Evolutionary conservation across 1,140 invertebrate species (phyloP).

Genomic region (Ceratosolen fusciceps): DNA sequence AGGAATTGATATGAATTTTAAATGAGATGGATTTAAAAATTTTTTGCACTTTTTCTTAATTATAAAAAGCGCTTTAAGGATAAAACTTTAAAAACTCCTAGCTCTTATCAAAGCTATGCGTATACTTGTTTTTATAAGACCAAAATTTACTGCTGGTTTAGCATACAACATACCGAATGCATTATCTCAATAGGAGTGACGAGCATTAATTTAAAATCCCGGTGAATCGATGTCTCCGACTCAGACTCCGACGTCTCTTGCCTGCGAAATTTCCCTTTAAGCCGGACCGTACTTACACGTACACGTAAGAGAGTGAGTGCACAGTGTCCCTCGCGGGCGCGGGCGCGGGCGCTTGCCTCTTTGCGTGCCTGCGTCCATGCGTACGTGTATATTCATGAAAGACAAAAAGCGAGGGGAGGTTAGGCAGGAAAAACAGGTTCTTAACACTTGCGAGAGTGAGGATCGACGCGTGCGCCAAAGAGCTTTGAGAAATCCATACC

Average conservation of each 20-base stretch:
- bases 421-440: slow-evolving; percentile 41
- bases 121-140: background rate
- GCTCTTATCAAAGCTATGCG: slow-evolving; percentile 4
- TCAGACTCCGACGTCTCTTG: too few relatives aligned
- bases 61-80: background rate
- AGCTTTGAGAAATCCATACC: slow-evolving; percentile 46
- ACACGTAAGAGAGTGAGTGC: background rate
- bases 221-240: background rate
- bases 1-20: background rate
- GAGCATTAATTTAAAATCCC: slow-evolving; percentile 28
- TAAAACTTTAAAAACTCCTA: slow-evolving; percentile 13
- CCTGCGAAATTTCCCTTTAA: slow-evolving; percentile 27
- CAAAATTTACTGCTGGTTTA: slow-evolving; percentile 35
- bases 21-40: background rate
- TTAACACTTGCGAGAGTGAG: slow-evolving; percentile 31
- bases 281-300: background rate
- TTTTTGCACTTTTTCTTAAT: background rate
- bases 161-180: background rate
- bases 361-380: too few relatives aligned
- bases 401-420: slow-evolving; percentile 31
- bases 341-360: background rate
- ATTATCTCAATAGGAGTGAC: slow-evolving; percentile 24
- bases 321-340: background rate
- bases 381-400: too few relatives aligned
- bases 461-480: slow-evolving; percentile 25